Percentiles rank a stretch among this genome's conserved stretches.
These are phyloP conservation scores for Nipponia nippon DNA, from an alignment of 2,113 vertebrate genomes.

Conservation along the genomic window DNA sequence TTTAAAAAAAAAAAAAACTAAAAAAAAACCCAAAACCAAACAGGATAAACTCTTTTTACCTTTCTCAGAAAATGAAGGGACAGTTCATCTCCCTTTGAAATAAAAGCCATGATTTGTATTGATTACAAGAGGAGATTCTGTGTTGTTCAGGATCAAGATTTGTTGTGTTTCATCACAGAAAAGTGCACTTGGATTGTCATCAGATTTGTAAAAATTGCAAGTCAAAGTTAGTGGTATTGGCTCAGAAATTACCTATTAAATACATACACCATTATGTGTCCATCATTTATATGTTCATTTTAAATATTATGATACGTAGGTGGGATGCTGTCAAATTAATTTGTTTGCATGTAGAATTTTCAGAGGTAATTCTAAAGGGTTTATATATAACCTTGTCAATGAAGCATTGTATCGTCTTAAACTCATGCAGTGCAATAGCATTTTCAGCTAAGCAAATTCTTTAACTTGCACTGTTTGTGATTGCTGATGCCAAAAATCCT, in stretches of 20 bases:
- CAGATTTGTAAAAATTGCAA: neutral
- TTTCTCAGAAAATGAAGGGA: neutral
- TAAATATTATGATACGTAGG: neutral
- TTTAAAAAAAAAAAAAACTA: neutral
- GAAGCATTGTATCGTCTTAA: neutral
- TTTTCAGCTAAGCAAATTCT: neutral
- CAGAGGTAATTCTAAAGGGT: neutral
- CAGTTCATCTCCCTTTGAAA: neutral
- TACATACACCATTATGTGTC: neutral
- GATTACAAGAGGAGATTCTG: neutral
- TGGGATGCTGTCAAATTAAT: neutral
- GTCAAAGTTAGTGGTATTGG: neutral
- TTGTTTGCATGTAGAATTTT: neutral
- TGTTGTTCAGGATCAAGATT: neutral
- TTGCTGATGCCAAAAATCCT: neutral
- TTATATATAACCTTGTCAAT: neutral
- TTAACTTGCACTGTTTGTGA: neutral
- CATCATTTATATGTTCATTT: neutral
- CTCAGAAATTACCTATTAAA: neutral
- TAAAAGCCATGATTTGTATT: neutral
- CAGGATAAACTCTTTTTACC: neutral
- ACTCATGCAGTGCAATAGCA: neutral
- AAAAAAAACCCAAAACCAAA: neutral
- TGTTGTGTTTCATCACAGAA: neutral
- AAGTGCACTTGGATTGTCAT: neutral